A percentile compares a stretch with the other conserved stretches of the same genome.
These are phyloP conservation scores for Puntigrus tetrazona DNA, from an alignment of 2,113 vertebrate species.

Conservation along the genomic window DNA sequence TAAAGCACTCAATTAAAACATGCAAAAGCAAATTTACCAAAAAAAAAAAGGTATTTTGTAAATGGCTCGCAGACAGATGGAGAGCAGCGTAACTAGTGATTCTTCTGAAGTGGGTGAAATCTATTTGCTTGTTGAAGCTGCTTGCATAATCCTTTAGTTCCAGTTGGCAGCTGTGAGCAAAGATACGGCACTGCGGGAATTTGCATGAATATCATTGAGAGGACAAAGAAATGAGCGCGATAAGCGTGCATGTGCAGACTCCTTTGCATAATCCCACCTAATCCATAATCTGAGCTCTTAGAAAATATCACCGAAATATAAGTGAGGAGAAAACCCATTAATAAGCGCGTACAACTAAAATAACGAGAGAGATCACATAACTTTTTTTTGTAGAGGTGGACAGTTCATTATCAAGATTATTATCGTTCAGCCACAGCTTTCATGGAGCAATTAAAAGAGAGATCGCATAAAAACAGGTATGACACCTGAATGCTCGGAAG, in stretches of 20 bases:
- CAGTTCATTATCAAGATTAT: not conserved
- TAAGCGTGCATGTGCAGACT: slow-evolving; percentile 75
- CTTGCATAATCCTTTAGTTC: slow-evolving; percentile 91
- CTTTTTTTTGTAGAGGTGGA: not conserved
- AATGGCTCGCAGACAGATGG: slow-evolving; percentile 76
- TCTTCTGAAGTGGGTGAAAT: slow-evolving; percentile 82
- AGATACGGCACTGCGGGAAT: slow-evolving; percentile 86
- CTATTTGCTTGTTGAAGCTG: slow-evolving; percentile 83
- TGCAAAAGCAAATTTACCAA: slow-evolving; percentile 60
- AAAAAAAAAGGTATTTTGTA: slow-evolving; percentile 63
- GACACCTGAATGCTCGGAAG: not conserved
- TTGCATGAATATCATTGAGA: slow-evolving; percentile 80
- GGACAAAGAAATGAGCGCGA: slow-evolving; percentile 82
- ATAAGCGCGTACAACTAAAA: slow-evolving; percentile 50
- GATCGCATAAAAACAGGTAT: not conserved
- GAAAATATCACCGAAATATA: slow-evolving; percentile 67
- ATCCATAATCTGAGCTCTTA: slow-evolving; percentile 74
- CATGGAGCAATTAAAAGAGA: not conserved
- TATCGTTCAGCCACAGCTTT: not conserved
- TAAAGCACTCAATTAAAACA: slow-evolving; percentile 72
- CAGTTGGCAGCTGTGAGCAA: slow-evolving; percentile 90
- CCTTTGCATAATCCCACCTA: slow-evolving; percentile 80
- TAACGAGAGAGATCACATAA: not conserved
- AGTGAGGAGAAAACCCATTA: slow-evolving; percentile 58
- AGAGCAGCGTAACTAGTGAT: slow-evolving; percentile 72